Evolutionary conservation across 2,113 vertebrate genomes (phyloP), one percentile per base, ranked within the genome.

Genomic region (Rostratula benghalensis): DNA sequence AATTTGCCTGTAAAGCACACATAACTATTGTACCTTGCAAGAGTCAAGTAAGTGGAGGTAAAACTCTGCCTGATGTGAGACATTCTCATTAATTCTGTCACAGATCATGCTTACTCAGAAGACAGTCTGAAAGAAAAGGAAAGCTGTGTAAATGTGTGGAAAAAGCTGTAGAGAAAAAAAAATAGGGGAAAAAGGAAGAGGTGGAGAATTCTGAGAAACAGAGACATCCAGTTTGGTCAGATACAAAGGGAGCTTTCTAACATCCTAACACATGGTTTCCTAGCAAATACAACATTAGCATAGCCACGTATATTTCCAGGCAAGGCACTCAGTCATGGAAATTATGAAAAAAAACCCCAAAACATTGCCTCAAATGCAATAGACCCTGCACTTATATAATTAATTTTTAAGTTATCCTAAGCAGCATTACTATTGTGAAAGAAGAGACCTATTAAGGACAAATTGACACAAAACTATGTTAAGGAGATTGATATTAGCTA

Each of bases 201-300:
- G 60, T 69, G 23, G 48, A 54, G 65, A 90, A 70, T 94, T 95
- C 90, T 92, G 37, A 90, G 83, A 84, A 89, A 69, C 23, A 20
- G 33, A 87, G 21, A 54, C 5, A 0, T 70, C 21, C 56, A 59
- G 31, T 60, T 92, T 96, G 93, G 93, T 88, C 31, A 37, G n/a
- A 84, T 30, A 96, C 73, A 93, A 94, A 90, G 45, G 51, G 28
- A 92, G 33, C 23, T 75, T 95, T 95, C 61, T 84, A 43, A 92
- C 39, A 50, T 75, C 27, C 39, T 51, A 60, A 82, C 53, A 68
- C 31, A 3, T 8, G 27, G 37, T 37, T 93, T 94, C 41, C 41
- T 41, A 90, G 50, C 6, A 15, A 79, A 79, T 7, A 37, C 6
- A n/a, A 33, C 3, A 12, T 57, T 45, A 57, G 39, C 27, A 79